Conservation (phyloP, 2,888 invertebrate genomes). For the Eremobia ochroleuca region DNA sequence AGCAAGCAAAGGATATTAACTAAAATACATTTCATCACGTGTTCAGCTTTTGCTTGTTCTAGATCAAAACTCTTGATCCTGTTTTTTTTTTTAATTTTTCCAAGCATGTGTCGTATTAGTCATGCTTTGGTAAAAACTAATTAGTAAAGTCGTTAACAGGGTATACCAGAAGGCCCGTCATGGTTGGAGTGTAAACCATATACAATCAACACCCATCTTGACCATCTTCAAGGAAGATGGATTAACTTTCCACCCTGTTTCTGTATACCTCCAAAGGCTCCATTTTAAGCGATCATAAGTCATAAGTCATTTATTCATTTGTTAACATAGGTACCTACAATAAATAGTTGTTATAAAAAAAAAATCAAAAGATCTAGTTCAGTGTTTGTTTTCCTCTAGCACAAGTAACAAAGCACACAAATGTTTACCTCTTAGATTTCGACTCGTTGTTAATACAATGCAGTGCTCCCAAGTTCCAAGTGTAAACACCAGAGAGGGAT, state of each 20-base stretch:
- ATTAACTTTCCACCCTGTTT: background rate
- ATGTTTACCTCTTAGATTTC: background rate
- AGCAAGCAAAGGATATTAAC: too few species aligned
- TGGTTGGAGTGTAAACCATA: background rate
- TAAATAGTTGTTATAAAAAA: too few species aligned
- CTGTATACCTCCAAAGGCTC: background rate
- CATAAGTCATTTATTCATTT: too few species aligned
- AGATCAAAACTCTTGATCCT: background rate
- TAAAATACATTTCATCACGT: background rate
- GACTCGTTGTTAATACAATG: background rate
- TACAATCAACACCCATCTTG: background rate
- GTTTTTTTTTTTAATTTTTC: background rate
- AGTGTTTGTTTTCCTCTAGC: background rate
- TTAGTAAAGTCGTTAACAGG: too few species aligned
- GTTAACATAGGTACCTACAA: too few species aligned
- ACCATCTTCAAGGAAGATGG: background rate
- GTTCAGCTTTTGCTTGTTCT: background rate
- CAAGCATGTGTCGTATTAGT: background rate
- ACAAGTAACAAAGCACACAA: background rate
- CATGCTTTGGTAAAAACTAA: background rate
- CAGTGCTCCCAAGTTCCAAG: background rate
- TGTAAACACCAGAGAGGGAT: background rate
- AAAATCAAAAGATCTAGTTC: too few species aligned
- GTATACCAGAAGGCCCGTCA: background rate
- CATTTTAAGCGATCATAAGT: background rate